Percentiles rank a stretch among this genome's conserved stretches.
phyloP scores from a whole-genome alignment of 2,113 vertebrate genomes.

The Mionectes macconnelli region DNA sequence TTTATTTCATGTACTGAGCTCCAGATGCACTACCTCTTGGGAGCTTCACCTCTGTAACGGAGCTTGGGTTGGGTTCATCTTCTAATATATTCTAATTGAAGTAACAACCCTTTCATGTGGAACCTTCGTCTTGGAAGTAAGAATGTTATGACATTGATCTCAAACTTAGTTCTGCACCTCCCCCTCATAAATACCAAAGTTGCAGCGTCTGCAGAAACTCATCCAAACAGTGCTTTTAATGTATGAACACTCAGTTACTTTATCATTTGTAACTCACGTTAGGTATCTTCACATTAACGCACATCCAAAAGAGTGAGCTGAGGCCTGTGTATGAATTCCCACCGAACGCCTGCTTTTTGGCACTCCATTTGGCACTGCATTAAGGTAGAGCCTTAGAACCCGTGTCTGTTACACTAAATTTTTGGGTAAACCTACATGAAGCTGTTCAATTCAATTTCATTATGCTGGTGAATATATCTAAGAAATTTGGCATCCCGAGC shows the following conservation, averaged over 20 bases:
- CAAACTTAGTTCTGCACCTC: not conserved
- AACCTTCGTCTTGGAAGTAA: not conserved
- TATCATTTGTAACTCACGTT: not conserved
- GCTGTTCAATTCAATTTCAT: not conserved
- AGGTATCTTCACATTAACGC: not conserved
- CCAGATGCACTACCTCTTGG: not conserved
- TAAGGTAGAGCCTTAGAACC: not conserved
- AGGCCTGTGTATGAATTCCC: not conserved
- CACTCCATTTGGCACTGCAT: not conserved
- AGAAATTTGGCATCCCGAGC: not conserved
- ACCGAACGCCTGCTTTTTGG: not conserved
- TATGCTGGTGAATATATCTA: not conserved
- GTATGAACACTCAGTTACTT: not conserved
- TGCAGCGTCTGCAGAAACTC: not conserved
- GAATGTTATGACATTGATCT: not conserved
- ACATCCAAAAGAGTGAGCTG: not conserved
- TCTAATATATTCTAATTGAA: not conserved
- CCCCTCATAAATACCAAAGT: not conserved
- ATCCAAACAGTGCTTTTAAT: not conserved
- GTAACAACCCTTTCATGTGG: not conserved
- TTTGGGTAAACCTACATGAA: not conserved
- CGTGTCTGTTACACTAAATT: not conserved
- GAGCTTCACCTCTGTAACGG: not conserved
- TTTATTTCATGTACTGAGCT: not conserved
- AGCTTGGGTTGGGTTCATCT: not conserved